Evolutionary conservation across 64 coral and sea anemone species (phyloP).

Genomic region (Montipora efflorescens): DNA sequence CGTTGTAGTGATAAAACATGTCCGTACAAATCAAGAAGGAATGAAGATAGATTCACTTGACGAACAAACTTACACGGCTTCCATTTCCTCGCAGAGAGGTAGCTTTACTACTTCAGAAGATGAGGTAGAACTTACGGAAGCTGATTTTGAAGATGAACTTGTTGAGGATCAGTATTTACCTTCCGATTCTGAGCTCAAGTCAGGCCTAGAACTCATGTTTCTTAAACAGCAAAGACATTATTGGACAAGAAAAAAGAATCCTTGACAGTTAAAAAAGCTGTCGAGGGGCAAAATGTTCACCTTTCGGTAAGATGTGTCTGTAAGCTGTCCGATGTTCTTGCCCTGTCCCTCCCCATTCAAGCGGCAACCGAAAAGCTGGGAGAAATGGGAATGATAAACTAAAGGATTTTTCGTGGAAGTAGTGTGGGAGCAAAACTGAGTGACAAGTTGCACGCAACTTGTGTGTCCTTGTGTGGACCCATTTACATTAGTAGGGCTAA

Average conservation of each 20-base stretch:
- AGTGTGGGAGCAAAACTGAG: no score
- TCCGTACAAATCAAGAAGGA: slow-evolving; percentile 39
- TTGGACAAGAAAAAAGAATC: slow-evolving; percentile 91
- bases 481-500: no score
- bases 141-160: slow-evolving; percentile 91
- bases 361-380: no score
- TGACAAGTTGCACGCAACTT: no score
- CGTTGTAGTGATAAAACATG: slow-evolving; percentile 65
- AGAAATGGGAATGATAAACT: no score
- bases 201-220: slow-evolving; percentile 97
- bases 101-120: slow-evolving; percentile 92
- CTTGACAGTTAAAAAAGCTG: slow-evolving; percentile 11
- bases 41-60: slow-evolving; percentile 69
- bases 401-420: no score
- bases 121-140: slow-evolving; percentile 83
- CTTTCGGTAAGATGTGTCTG: no score
- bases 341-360: no score
- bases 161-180: slow-evolving; percentile 96
- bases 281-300: neutral
- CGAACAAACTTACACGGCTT: slow-evolving; percentile 66
- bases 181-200: slow-evolving; percentile 97
- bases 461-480: no score
- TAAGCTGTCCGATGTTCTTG: no score
- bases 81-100: slow-evolving; percentile 75
- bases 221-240: slow-evolving; percentile 99